phyloP scores from a whole-genome alignment of 2,888 invertebrate species.

The Platycheirus rosarum region DNA sequence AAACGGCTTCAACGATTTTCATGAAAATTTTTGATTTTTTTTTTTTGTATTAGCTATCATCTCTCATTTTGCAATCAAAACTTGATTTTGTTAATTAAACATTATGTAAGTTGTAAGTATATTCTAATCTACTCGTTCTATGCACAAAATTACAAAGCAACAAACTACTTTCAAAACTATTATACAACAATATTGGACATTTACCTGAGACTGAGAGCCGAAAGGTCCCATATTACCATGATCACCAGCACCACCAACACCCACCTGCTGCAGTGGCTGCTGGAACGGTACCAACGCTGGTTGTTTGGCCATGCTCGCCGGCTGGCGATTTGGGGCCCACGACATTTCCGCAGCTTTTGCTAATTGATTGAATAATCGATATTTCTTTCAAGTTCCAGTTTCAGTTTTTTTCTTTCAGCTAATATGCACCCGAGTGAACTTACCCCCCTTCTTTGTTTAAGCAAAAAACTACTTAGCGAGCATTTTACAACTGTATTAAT shows the following conservation, averaged over 20 bases:
- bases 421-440: slow-evolving; percentile 32
- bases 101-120: too few species aligned
- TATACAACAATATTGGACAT: neutral
- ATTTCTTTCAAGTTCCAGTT: slow-evolving; percentile 36
- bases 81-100: too few species aligned
- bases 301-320: slow-evolving; percentile 46
- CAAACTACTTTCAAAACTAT: slow-evolving; percentile 3
- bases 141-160: neutral
- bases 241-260: slow-evolving; percentile 37
- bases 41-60: too few species aligned
- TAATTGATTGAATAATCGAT: slow-evolving; percentile 64
- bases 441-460: slow-evolving; percentile 34
- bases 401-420: neutral
- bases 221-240: slow-evolving; percentile 40
- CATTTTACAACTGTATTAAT: slow-evolving; percentile 38
- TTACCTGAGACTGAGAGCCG: slow-evolving; percentile 60
- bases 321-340: slow-evolving; percentile 53
- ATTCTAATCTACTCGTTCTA: too few species aligned
- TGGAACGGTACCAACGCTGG: slow-evolving; percentile 22
- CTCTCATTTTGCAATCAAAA: too few species aligned
- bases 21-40: too few species aligned
- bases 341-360: slow-evolving; percentile 41
- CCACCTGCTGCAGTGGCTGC: slow-evolving; percentile 53
- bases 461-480: slow-evolving; percentile 36
- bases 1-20: too few species aligned